Percentiles rank a stretch among this genome's conserved stretches.
Evolutionary conservation across 2,888 invertebrate species (phyloP).

Genomic region (Darwinula stevensoni): DNA sequence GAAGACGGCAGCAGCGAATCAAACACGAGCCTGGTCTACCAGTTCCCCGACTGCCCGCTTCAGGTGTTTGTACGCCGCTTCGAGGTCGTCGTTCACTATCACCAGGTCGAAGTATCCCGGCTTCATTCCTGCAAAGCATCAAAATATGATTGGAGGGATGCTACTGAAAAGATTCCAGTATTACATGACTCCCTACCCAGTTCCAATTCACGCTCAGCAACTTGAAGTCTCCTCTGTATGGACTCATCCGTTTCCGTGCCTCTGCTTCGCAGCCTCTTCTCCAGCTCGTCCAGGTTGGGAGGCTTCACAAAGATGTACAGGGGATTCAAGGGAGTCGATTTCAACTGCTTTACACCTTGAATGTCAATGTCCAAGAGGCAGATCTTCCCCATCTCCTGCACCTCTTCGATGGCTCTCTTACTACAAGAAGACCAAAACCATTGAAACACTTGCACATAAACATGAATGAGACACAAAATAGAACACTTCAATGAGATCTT

Average conservation of each 20-base stretch:
- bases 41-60: no score
- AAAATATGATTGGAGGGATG: no score
- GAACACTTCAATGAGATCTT: constrained; percentile 10
- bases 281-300: constrained; percentile 50
- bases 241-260: constrained; percentile 76
- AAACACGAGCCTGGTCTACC: no score
- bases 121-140: no score
- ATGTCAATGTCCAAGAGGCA: constrained; percentile 84
- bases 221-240: constrained; percentile 38
- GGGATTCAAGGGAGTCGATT: constrained; percentile 47
- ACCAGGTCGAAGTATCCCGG: neutral
- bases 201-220: constrained; percentile 47
- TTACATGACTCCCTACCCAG: constrained; percentile 43
- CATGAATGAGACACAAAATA: constrained; percentile 4
- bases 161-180: no score
- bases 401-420: constrained; percentile 29
- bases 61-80: neutral
- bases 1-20: no score
- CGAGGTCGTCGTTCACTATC: constrained; percentile 1
- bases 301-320: constrained; percentile 69
- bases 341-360: constrained; percentile 73
- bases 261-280: constrained; percentile 35
- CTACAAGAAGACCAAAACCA: constrained; percentile 20
- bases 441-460: neutral
- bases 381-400: constrained; percentile 59